These are phyloP conservation scores for Herpailurus yagouaroundi DNA, from an alignment of 2,113 vertebrate genomes.

Conservation along the genomic window DNA sequence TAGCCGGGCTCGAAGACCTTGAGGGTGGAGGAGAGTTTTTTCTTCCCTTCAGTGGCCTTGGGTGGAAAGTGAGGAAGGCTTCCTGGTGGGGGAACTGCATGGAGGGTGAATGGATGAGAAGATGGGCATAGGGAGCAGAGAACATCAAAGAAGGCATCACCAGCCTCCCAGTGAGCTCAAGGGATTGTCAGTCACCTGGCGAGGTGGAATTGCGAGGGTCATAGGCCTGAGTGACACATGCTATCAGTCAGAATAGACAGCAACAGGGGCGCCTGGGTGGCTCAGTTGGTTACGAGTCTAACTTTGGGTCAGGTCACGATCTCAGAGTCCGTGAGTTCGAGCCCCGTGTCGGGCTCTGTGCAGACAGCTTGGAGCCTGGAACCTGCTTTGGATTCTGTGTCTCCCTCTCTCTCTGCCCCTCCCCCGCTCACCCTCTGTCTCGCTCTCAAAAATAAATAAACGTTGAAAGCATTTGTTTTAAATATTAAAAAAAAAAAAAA, in stretches of 20 bases:
- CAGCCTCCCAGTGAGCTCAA: background rate
- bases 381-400: too few relatives aligned
- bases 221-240: too few relatives aligned
- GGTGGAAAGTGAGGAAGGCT: background rate
- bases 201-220: background rate
- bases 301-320: too few relatives aligned
- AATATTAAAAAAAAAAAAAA: too few relatives aligned
- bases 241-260: background rate
- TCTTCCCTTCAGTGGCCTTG: background rate
- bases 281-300: too few relatives aligned
- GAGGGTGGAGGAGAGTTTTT: background rate
- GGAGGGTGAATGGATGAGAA: background rate
- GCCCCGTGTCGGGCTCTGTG: too few relatives aligned
- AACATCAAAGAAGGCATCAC: background rate
- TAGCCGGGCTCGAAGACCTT: background rate
- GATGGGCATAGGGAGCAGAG: background rate
- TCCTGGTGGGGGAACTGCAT: background rate
- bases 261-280: background rate
- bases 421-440: too few relatives aligned
- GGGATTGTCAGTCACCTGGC: fast-evolving
- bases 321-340: too few relatives aligned
- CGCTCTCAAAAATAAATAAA: too few relatives aligned
- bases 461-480: too few relatives aligned
- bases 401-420: too few relatives aligned
- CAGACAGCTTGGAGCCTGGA: too few relatives aligned